phyloP scores from a whole-genome alignment of 2,888 invertebrate genomes.

The Leucophora obtusa region DNA sequence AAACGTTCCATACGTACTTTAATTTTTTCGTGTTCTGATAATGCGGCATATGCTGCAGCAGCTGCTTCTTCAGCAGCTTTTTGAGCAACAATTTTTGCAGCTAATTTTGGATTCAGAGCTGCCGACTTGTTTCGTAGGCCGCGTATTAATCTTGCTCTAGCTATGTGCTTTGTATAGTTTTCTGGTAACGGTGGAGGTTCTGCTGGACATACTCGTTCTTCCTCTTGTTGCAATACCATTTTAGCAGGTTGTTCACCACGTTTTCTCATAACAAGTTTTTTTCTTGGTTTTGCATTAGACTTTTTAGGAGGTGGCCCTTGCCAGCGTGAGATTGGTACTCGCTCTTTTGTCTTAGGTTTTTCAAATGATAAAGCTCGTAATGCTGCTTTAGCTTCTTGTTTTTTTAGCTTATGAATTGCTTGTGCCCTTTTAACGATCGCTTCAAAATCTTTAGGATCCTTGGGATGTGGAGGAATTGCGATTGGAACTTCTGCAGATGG shows the following conservation, averaged over 20 bases:
- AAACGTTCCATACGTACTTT: constrained; percentile 47
- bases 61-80: no score
- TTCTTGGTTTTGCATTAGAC: background rate
- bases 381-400: constrained; percentile 16
- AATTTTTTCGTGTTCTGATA: constrained; percentile 48
- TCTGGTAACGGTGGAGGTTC: constrained; percentile 31
- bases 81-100: constrained; percentile 30
- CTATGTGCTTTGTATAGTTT: constrained; percentile 41
- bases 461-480: constrained; percentile 36
- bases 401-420: constrained; percentile 44
- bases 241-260: background rate
- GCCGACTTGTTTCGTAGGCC: constrained; percentile 53
- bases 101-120: constrained; percentile 43
- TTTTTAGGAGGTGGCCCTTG: constrained; percentile 21
- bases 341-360: background rate
- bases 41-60: constrained; percentile 27
- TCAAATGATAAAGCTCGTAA: constrained; percentile 1
- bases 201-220: background rate
- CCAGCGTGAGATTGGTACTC: constrained; percentile 36
- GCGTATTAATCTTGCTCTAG: constrained; percentile 31
- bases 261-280: constrained; percentile 34
- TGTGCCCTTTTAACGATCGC: constrained; percentile 45
- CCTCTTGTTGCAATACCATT: no score
- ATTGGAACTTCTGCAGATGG: constrained; percentile 11
- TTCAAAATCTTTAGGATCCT: constrained; percentile 40